Conservation (phyloP, 2,113 vertebrate genomes). For the Ailuropoda melanoleuca region DNA sequence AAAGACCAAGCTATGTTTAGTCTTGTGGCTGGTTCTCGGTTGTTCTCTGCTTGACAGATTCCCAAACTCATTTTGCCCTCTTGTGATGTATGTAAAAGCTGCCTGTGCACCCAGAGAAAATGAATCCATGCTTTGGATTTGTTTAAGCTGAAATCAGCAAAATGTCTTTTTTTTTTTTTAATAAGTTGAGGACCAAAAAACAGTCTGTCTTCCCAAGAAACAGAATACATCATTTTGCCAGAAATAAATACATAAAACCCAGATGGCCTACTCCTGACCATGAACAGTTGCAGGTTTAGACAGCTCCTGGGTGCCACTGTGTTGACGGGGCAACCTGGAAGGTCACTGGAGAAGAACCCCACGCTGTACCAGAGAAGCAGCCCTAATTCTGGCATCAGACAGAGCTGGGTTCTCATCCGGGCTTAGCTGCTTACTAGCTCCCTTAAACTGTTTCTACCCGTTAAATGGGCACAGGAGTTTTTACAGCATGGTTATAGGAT, state of each 20-base stretch:
- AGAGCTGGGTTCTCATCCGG: not conserved
- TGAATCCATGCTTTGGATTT: not conserved
- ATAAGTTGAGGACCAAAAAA: not conserved
- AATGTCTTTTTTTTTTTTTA: not conserved
- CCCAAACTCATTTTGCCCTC: conserved; percentile 38
- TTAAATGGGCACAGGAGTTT: not conserved
- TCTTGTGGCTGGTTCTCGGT: not conserved
- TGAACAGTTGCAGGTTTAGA: not conserved
- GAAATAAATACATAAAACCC: not conserved
- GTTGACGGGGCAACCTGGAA: not conserved
- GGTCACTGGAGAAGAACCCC: not conserved
- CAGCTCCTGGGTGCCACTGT: not conserved
- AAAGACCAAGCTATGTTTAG: not conserved
- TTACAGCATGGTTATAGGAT: not conserved
- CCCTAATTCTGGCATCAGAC: too few species aligned
- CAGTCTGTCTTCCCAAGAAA: conserved; percentile 23
- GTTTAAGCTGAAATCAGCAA: conserved; percentile 37
- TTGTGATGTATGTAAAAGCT: not conserved
- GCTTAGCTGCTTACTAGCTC: not conserved
- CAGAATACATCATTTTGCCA: not conserved
- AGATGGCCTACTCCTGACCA: not conserved
- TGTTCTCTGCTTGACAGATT: not conserved
- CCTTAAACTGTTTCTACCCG: not conserved
- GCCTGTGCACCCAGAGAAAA: not conserved
- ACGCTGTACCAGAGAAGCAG: not conserved